These are phyloP conservation scores for Platycnemis pennipes DNA, from an alignment of 2,888 invertebrate genomes.

Conservation along the genomic window DNA sequence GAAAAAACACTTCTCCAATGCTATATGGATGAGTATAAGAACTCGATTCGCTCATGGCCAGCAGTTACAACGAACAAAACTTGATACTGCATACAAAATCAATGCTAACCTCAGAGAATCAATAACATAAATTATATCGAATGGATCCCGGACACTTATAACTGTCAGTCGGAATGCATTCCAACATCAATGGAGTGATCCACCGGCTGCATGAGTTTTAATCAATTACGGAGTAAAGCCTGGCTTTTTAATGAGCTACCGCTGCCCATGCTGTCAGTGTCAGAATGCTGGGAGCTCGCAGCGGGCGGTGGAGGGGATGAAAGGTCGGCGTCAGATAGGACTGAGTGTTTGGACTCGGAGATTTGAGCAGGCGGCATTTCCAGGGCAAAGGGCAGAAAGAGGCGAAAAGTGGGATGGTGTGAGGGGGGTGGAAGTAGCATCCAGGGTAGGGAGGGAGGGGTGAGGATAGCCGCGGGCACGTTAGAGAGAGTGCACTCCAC, in stretches of 20 bases:
- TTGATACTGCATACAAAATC: too few relatives aligned
- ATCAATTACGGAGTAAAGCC: background rate
- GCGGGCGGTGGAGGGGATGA: background rate
- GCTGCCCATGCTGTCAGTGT: background rate
- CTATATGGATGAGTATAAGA: too few relatives aligned
- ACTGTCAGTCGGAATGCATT: background rate
- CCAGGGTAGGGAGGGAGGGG: background rate
- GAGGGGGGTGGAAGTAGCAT: background rate
- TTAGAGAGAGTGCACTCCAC: background rate
- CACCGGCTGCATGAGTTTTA: background rate
- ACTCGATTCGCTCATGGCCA: too few relatives aligned
- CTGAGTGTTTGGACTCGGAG: background rate
- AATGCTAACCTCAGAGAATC: too few relatives aligned
- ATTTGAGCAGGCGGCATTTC: slow-evolving; percentile 24
- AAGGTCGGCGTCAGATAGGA: background rate
- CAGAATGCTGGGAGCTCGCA: background rate
- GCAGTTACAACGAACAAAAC: too few relatives aligned
- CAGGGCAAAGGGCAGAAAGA: background rate
- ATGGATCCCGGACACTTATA: too few relatives aligned
- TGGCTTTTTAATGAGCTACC: slow-evolving; percentile 22
- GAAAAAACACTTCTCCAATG: too few relatives aligned
- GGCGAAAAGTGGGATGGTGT: background rate
- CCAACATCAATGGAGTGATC: background rate
- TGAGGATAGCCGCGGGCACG: background rate
- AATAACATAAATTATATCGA: too few relatives aligned